Conservation (phyloP, 2,113 vertebrate species). For the Sapajus apella region DNA sequence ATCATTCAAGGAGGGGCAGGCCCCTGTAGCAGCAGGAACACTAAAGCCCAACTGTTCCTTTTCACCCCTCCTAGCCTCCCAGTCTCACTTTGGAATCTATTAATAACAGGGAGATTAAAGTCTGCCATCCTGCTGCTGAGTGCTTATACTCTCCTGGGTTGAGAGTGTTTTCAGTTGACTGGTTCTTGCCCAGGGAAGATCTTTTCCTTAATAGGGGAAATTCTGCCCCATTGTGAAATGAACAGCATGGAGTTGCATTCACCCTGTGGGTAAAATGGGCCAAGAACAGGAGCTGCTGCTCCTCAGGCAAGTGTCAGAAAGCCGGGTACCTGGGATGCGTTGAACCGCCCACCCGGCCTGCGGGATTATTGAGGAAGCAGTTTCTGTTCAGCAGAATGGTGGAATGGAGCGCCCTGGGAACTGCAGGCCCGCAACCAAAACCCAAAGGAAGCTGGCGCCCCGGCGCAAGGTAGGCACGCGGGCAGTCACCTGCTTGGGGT, state of each 20-base stretch:
- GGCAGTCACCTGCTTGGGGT: slow-evolving; percentile 76
- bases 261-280: neutral
- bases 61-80: neutral
- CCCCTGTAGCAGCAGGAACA: neutral
- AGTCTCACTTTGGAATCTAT: neutral
- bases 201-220: neutral
- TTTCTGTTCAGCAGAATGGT: slow-evolving; percentile 87
- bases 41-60: neutral
- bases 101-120: neutral
- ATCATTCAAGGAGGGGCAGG: neutral
- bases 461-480: slow-evolving; percentile 84
- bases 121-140: neutral
- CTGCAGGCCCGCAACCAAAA: slow-evolving; percentile 84
- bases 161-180: neutral
- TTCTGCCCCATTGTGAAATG: neutral
- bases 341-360: neutral
- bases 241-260: neutral
- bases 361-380: slow-evolving; percentile 81
- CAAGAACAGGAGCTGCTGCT: neutral
- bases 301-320: neutral
- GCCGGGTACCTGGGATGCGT: neutral
- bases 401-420: slow-evolving; percentile 84
- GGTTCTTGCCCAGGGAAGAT: neutral
- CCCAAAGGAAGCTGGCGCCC: slow-evolving; percentile 85
- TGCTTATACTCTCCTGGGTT: neutral